Conservation (phyloP, 2,797 vertebrate species). For the Pseudomugil tenellus region DNA sequence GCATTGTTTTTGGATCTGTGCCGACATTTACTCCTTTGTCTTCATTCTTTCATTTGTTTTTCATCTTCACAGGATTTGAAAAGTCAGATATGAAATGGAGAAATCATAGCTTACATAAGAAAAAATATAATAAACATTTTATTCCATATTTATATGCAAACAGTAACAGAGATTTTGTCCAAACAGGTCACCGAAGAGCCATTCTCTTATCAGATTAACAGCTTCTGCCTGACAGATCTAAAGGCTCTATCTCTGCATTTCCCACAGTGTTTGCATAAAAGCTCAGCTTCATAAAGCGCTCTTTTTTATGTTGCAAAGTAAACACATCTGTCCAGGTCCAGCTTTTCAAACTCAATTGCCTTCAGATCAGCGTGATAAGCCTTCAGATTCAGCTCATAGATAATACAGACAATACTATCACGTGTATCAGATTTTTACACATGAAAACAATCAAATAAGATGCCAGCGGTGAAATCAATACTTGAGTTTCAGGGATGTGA, state of each 20-base stretch:
- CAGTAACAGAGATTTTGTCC: slow-evolving; percentile 29
- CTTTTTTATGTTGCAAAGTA: slow-evolving; percentile 58
- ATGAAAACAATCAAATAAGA: slow-evolving; percentile 22
- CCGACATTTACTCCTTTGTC: slow-evolving; percentile 44
- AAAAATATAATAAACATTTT: slow-evolving; percentile 32
- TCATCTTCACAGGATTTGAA: slow-evolving; percentile 12
- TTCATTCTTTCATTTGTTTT: slow-evolving; percentile 34
- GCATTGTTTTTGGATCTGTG: slow-evolving; percentile 38
- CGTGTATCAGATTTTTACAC: slow-evolving; percentile 11
- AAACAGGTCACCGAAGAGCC: slow-evolving; percentile 33
- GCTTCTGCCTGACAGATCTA: slow-evolving; percentile 49
- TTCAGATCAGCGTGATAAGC: slow-evolving; percentile 43
- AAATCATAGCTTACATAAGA: neutral
- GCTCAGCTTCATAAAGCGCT: slow-evolving; percentile 55
- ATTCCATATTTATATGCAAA: slow-evolving; percentile 28
- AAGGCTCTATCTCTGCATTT: slow-evolving; percentile 54
- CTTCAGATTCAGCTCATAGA: slow-evolving; percentile 37
- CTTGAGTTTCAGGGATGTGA: slow-evolving; percentile 6
- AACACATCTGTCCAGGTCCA: slow-evolving; percentile 76
- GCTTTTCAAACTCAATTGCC: slow-evolving; percentile 45
- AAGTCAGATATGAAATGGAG: neutral
- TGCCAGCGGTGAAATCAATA: slow-evolving; percentile 25
- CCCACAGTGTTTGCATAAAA: slow-evolving; percentile 72
- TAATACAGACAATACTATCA: slow-evolving; percentile 7
- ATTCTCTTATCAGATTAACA: slow-evolving; percentile 58